Evolutionary conservation across 2,888 invertebrate species (phyloP).

Genomic region (Caenorhabditis sp.): DNA sequence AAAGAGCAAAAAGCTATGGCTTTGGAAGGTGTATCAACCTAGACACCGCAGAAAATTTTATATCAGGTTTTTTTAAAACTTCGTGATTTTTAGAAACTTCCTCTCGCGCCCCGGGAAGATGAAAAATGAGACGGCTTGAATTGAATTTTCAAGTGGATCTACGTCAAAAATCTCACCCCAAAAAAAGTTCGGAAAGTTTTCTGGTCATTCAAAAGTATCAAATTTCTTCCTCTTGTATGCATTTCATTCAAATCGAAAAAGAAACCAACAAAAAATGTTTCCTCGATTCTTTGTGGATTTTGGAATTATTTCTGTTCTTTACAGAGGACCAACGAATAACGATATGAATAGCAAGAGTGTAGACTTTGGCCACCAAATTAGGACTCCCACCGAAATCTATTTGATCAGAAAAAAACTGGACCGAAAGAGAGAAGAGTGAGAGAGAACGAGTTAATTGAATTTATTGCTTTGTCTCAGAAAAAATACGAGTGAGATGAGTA

Average conservation of each 20-base stretch:
- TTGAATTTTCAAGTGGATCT: conserved; percentile 15
- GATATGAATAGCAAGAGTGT: conserved; percentile 4
- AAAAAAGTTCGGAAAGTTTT: conserved; percentile 28
- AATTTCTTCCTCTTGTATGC: conserved; percentile 1
- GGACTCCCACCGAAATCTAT: neutral
- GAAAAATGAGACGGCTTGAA: neutral
- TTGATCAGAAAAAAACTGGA: conserved; percentile 4
- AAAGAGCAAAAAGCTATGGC: too few species aligned
- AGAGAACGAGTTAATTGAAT: conserved; percentile 11
- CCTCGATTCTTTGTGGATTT: neutral
- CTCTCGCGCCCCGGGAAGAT: neutral
- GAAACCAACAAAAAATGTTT: conserved; percentile 9
- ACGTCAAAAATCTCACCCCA: conserved; percentile 4
- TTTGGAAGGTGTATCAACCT: too few species aligned
- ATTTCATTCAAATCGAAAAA: conserved; percentile 19
- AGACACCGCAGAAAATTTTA: too few species aligned
- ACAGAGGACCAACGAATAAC: neutral
- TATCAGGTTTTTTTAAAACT: too few species aligned
- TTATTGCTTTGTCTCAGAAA: conserved; percentile 21
- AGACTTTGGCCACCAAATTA: neutral
- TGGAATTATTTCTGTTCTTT: neutral
- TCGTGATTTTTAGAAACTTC: too few species aligned
- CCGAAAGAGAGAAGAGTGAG: neutral
- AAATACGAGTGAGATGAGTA: conserved; percentile 2
- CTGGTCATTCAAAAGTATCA: conserved; percentile 34